Percentiles rank a stretch among this genome's conserved stretches.
phyloP scores from a whole-genome alignment of 2,113 vertebrate species.

The Cyanoliseus patagonus region DNA sequence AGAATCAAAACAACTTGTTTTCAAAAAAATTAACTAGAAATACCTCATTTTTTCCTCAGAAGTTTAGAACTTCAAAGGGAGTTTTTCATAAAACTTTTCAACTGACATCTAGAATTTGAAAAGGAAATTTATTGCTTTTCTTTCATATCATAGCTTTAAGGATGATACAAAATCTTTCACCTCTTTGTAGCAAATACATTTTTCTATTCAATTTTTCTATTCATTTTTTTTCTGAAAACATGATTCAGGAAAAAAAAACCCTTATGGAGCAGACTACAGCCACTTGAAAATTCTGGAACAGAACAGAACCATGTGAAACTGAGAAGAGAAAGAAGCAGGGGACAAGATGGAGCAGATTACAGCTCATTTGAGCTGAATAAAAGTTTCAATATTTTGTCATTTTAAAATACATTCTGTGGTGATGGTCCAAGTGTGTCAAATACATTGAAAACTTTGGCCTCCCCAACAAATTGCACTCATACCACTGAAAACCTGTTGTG shows the following conservation, averaged over 20 bases:
- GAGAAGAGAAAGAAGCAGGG: neutral
- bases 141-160: neutral
- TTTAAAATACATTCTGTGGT: neutral
- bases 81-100: neutral
- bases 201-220: neutral
- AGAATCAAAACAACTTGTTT: neutral
- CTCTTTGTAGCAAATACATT: neutral
- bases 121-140: neutral
- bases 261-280: neutral
- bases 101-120: neutral
- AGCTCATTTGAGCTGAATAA: neutral
- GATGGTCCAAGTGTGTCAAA: neutral
- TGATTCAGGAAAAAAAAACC: neutral
- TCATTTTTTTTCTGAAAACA: neutral
- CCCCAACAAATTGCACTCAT: neutral
- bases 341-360: accelerated
- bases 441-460: neutral
- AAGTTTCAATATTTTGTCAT: neutral
- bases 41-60: neutral
- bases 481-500: neutral
- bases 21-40: neutral
- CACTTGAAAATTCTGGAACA: neutral
- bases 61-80: neutral
- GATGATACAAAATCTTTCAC: neutral
- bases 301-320: neutral